These are phyloP conservation scores for Pachymerium ferrugineum DNA, from an alignment of 2,888 invertebrate species.

Conservation along the genomic window DNA sequence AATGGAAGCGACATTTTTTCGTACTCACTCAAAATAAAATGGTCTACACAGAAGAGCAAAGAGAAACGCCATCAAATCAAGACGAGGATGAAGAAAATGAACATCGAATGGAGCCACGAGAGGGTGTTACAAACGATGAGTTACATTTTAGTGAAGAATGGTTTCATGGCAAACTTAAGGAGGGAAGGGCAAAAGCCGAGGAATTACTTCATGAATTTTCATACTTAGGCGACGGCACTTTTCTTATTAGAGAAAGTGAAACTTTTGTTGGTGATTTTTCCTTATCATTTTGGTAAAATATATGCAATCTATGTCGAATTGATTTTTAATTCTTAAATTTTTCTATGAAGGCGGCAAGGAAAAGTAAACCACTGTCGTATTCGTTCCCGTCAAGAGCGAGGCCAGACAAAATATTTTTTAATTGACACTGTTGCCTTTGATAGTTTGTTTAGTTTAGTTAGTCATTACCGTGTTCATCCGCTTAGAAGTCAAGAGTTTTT, in stretches of 20 bases:
- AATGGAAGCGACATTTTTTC: slow-evolving; percentile 91
- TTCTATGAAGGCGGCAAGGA: slow-evolving; percentile 57
- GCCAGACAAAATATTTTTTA: slow-evolving; percentile 81
- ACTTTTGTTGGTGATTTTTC: slow-evolving; percentile 96
- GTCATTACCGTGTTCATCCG: slow-evolving; percentile 79
- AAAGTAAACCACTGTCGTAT: slow-evolving; percentile 90
- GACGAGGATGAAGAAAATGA: slow-evolving; percentile 51
- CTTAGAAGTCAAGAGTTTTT: slow-evolving; percentile 83
- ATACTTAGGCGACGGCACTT: slow-evolving; percentile 82
- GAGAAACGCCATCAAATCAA: slow-evolving; percentile 36
- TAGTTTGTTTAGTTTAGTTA: slow-evolving; percentile 83
- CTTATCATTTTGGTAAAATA: slow-evolving; percentile 74
- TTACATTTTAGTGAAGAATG: slow-evolving; percentile 86
- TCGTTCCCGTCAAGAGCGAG: slow-evolving; percentile 72
- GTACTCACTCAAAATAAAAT: slow-evolving; percentile 81
- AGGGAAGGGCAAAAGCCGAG: slow-evolving; percentile 74
- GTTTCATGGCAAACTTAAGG: slow-evolving; percentile 83
- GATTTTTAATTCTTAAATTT: not conserved
- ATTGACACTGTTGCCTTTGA: slow-evolving; percentile 85
- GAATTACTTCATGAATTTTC: slow-evolving; percentile 66
- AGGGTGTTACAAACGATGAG: slow-evolving; percentile 72
- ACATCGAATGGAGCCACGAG: slow-evolving; percentile 53
- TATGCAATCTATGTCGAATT: not conserved
- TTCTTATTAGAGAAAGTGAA: slow-evolving; percentile 83
- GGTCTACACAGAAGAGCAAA: slow-evolving; percentile 70